Evolutionary conservation across 2,888 invertebrate species (phyloP), one percentile per base, ranked within the genome.

Genomic region (Drosophila nigricruria): DNA sequence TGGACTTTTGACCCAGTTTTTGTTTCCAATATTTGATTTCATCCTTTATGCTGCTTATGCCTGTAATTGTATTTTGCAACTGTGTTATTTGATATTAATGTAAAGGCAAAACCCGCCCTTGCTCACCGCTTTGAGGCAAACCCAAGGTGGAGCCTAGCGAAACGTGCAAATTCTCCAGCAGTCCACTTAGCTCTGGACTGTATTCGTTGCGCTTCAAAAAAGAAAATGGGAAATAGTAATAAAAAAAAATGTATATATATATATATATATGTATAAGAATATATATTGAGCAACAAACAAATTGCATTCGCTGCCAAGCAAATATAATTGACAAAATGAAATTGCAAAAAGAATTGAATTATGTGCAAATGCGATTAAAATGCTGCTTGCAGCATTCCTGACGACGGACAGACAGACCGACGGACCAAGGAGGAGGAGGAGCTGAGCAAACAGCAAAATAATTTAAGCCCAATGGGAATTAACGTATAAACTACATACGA

Each of bases 21-120:
- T 92, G 90, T 43, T 88, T 90, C 93, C 93, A 93, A 77, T 90
- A 92, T 61, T 91, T 92, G 16, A 93, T 92, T 82, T 93, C 93
- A 73, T 93, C 92, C 25, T 89, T 91, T 16, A 93, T 72, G 42
- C 88, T 91, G 3, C 79, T 77, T n/a, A 93, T 92, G 23, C 92
- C 93, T 93, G 54, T n/a, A 59, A 40, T 45, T 32, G 2, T 14
- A 38, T 23, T 63, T 56, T 18, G n/a, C 2, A 45, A 1, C 27
- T 10, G 25, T 25, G 25, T 45, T 38, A 14, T 20, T 16, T 40
- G 6, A 16, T 25, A 23, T n/a, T 23, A 16, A 30, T 18, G 10
- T 3, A 16, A 12, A 14, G 38, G 34, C 59, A 57, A 47, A 69
- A 25, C 58, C 23, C 20, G 5, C 0, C 77, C 79, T 5, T 5